Evolutionary conservation across 2,797 vertebrate species (phyloP).

Genomic region (Typhlichthys eigenmanni): DNA sequence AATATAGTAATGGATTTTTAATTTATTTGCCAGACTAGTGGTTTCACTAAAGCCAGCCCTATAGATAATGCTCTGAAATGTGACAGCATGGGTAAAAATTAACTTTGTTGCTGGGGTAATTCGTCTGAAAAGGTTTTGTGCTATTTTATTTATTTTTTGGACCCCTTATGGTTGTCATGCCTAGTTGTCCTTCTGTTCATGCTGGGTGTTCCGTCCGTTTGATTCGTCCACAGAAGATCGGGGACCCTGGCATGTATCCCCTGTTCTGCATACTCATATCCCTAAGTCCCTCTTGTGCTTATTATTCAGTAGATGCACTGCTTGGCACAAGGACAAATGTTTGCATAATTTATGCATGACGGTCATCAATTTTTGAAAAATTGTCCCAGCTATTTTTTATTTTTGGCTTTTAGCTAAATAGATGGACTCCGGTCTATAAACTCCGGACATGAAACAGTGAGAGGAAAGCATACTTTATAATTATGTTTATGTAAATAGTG

Average conservation of each 20-base stretch:
- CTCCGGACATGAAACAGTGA: conserved; percentile 59
- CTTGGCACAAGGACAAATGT: conserved; percentile 83
- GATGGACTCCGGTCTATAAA: conserved; percentile 52
- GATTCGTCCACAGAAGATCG: conserved; percentile 38
- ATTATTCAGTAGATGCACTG: conserved; percentile 79
- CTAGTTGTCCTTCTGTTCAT: too few relatives aligned
- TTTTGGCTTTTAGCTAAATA: conserved; percentile 79
- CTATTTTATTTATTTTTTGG: neutral
- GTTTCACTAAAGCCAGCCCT: conserved; percentile 22
- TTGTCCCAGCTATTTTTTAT: conserved; percentile 61
- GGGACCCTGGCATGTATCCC: conserved; percentile 56
- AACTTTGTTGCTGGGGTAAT: neutral
- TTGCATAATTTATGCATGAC: conserved; percentile 86
- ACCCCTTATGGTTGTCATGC: neutral
- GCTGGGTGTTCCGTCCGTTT: neutral
- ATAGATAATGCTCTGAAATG: conserved; percentile 22
- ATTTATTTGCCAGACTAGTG: conserved; percentile 32
- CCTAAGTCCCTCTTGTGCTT: conserved; percentile 72
- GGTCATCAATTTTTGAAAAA: conserved; percentile 82
- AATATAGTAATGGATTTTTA: conserved; percentile 50
- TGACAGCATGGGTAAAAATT: neutral
- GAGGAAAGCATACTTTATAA: conserved; percentile 56
- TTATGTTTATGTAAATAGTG: conserved; percentile 69
- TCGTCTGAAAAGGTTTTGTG: neutral
- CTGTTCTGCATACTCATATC: conserved; percentile 54